Base-by-base conservation (phyloP, 2,888 invertebrate species). In the Lepidocyrtoides sp. region DNA sequence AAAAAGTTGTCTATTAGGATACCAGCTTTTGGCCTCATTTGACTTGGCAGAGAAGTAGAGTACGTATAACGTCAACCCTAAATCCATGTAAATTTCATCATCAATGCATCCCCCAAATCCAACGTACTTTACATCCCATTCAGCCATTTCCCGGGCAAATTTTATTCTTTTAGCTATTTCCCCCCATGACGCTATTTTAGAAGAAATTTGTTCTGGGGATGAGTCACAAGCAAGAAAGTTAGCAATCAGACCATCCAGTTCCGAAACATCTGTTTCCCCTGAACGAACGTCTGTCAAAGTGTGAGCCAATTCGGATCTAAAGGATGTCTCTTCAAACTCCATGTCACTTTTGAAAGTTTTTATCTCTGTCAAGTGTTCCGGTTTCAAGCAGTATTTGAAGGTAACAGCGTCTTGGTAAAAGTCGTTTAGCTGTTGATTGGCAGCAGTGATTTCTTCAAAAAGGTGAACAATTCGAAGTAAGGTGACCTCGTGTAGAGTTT, bases 1-100 rank as follows among this genome's bases (percentile, higher is more conserved):
- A 57, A 91, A 91, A 4, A 91, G 1, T 20, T 85, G 66, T 5
- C 54, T 4, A 77, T 89, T 91, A 10, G 79, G 14, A 12, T n/a
- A 12, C 91, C 89, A 72, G 10, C n/a, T 17, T 2, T 72, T 17
- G 1, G 69, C 57, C 0, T 1, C 10, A 10, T 48, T 1, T 2
- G 5, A 10, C 1, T 1, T 8, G 4, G 69, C 69, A 1, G 0
- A 26, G 51, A 91, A 91, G 60, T 69, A 91, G 2, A 89, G 23
- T 1, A 83, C 48, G 14, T 57, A 83, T 3, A 44, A 23, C 51
- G 54, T 72, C 1, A 10, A 0, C 2, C 75, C 26, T 5, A 57
- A 75, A 0, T 72, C 26, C 8, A 44, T 32, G 3, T 72, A 20
- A 26, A 83, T 23, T 14, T 57, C 83, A 1, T 36, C 54, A 7